Evolutionary conservation across 2,113 vertebrate species (phyloP), one percentile per base, ranked within the genome.

Genomic region (Gambusia holbrooki): DNA sequence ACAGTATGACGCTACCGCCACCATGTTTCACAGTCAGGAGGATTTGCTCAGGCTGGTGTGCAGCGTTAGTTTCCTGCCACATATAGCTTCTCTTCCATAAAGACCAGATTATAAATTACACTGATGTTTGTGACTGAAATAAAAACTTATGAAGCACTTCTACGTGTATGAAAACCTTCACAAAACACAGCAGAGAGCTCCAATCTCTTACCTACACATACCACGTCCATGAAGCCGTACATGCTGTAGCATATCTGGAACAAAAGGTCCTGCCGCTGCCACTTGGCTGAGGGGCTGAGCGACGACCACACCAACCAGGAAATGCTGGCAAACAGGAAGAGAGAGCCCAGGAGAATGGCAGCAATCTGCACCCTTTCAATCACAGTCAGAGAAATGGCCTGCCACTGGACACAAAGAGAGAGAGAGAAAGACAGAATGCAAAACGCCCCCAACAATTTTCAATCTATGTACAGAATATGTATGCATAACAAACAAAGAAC

Each of bases 161-260:
- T 11, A 25, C 19, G 25, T 3, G 12, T 67, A 12, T 17, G 35
- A 37, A 27, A 28, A 28, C 22, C 12, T 27, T 27, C 6, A 19
- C 11, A n/a, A 32, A 25, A 25, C 51, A 25, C 51, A 54, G 0
- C 3, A 12, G 9, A 32, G 25, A 33, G 37, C 27, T 17, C 68
- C 19, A 10, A 9, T 4, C 15, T 79, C 94, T 95, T 73, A 97
- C 96, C 96, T 93, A 96, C 94, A 81, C 96, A 97, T 84, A 97
- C 96, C 3, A 97, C 93, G 87, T 97, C 96, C 96, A 96, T 97
- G 93, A 97, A 96, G 89, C 96, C 96, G 0, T 97, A 97, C 96
- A 97, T 96, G 92, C 96, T 95, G 28, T 97, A 97, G 92, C 96
- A 97, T 86, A 97, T 96, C 92, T 97, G 96, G 89, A 97, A 97